Evolutionary conservation across 2,113 vertebrate genomes (phyloP), one percentile per base, ranked within the genome.

Genomic region (Microtus ochrogaster): DNA sequence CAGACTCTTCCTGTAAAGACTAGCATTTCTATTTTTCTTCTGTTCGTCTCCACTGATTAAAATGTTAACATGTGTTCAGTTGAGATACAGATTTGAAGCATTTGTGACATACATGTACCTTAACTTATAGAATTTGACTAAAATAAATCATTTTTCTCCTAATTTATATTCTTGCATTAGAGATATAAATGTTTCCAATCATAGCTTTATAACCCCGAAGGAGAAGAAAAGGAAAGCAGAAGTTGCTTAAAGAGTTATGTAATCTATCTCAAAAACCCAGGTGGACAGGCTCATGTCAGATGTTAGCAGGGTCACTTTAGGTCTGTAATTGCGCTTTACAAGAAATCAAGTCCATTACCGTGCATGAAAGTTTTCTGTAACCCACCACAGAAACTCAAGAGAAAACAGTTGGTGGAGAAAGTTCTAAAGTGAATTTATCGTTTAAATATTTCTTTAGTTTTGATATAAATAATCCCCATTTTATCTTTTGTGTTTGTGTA

Each of bases 401-500:
- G 68, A 73, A 95, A 95, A 84, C 87, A 65, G 7, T 58, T 86
- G 19, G 3, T 74, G 79, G 39, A 82, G 39, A 70, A 63, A 55
- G 39, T 87, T 52, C 14, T 93, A 49, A 44, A 30, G 49, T 92
- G 33, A 91, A 94, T 90, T 94, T 36, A 90, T 88, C 26, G 81
- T 90, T 73, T 77, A 87, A 87, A 95, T 86, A 70, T 92, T 72
- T n/a, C 28, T 88, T 93, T 30, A 70, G 7, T 94, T 95, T 47
- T 92, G 52, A 68, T 91, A 65, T 83, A 89, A 96, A 90, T 88
- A 90, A 72, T 47, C 2, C 73, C 26, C 2, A 11, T 85, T 66
- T 66, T 33, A 49, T 30, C 30, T 65, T 84, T 66, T 86, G 30
- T 66, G 17, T 11, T 47, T 68, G 41, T 86, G 17, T 36, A 33